A percentile compares a stretch with the other conserved stretches of the same genome.
Evolutionary conservation across 23 tunicate species (phyloP).

Genomic region (Corella eumyota): DNA sequence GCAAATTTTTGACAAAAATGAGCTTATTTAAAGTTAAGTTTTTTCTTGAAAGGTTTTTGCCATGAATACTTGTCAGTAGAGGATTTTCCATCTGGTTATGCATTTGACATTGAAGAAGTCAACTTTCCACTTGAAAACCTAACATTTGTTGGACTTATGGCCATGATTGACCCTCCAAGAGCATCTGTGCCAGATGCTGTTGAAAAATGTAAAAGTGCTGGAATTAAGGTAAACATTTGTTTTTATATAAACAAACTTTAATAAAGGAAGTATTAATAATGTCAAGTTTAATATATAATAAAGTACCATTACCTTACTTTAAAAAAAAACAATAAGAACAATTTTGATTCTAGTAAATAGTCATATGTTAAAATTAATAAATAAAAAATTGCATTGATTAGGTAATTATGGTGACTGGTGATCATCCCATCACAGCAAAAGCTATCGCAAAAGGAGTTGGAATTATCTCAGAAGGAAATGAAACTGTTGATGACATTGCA

Average conservation of each 20-base stretch:
- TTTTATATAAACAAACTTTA: too few relatives aligned
- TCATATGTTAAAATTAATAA: not conserved
- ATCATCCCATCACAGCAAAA: slow-evolving; percentile 99
- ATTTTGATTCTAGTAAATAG: too few relatives aligned
- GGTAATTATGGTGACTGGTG: slow-evolving; percentile 99
- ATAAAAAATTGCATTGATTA: too few relatives aligned
- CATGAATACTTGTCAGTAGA: slow-evolving; percentile 66
- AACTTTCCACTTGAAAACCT: slow-evolving; percentile 86
- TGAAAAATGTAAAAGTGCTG: slow-evolving; percentile 93
- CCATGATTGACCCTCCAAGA: slow-evolving; percentile 97
- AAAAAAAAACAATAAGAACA: not conserved
- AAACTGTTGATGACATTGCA: slow-evolving; percentile 93
- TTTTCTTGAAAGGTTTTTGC: slow-evolving; percentile 50
- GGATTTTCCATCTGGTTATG: slow-evolving; percentile 71
- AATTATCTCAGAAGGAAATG: slow-evolving; percentile 95
- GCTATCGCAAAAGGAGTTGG: slow-evolving; percentile 99
- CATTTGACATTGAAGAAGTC: slow-evolving; percentile 84
- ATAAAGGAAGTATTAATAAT: too few relatives aligned
- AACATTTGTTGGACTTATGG: slow-evolving; percentile 84
- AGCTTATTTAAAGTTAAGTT: too few relatives aligned
- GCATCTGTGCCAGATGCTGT: slow-evolving; percentile 99
- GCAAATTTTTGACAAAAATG: too few relatives aligned
- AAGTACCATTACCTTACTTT: too few relatives aligned
- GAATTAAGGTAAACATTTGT: slow-evolving; percentile 92
- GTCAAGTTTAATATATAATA: too few relatives aligned